Conservation (phyloP, 2,113 vertebrate genomes). For the Rutilus rutilus region DNA sequence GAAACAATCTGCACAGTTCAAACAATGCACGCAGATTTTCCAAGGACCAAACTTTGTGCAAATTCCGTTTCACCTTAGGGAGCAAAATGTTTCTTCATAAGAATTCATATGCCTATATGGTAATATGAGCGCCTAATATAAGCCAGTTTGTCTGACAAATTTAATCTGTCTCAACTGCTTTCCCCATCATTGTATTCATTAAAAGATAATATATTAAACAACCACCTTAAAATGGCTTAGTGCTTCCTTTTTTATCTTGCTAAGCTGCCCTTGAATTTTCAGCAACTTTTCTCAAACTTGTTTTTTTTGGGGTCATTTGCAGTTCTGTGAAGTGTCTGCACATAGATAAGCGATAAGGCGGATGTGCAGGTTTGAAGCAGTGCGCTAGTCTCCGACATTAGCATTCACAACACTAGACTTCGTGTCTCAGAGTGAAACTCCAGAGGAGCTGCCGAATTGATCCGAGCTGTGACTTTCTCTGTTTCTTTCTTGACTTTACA, state of each 20-base stretch:
- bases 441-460: constrained; percentile 49
- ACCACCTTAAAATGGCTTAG: constrained; percentile 28
- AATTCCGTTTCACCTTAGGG: not conserved
- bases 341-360: constrained; percentile 37
- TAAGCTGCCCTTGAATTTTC: constrained; percentile 35
- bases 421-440: constrained; percentile 2
- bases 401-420: constrained; percentile 49
- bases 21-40: not conserved
- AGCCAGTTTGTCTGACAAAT: constrained; percentile 22
- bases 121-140: constrained; percentile 12
- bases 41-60: not conserved
- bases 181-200: constrained; percentile 1
- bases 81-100: constrained; percentile 23
- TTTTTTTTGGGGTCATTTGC: constrained; percentile 25
- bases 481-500: constrained; percentile 50
- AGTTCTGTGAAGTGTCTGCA: constrained; percentile 1
- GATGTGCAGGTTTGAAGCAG: constrained; percentile 10
- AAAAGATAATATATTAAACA: constrained; percentile 32
- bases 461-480: constrained; percentile 43
- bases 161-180: constrained; percentile 26
- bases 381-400: constrained; percentile 45
- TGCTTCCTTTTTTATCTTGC: constrained; percentile 26
- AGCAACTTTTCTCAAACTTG: constrained; percentile 29
- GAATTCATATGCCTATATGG: not conserved
- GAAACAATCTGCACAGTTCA: not conserved